Conservation (phyloP, 2,113 vertebrate genomes). For the Telmatochromis brachygnathus region DNA sequence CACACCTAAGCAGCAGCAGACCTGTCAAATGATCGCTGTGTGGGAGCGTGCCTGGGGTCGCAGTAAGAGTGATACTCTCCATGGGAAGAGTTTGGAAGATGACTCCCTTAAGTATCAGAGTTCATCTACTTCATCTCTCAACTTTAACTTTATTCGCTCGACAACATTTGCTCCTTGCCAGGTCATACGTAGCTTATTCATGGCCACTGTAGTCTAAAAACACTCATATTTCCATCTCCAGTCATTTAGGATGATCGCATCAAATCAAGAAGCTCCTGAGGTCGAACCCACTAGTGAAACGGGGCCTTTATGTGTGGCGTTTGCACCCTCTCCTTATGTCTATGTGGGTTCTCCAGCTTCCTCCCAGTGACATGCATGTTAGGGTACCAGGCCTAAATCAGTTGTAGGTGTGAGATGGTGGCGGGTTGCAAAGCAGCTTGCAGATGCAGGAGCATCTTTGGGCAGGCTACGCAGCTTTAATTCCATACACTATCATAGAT, state of each 20-base stretch:
- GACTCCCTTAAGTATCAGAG: not conserved
- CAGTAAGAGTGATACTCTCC: not conserved
- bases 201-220: not conserved
- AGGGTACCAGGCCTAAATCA: not conserved
- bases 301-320: not conserved
- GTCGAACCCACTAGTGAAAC: not conserved
- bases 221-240: not conserved
- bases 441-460: not conserved
- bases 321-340: not conserved
- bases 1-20: not conserved
- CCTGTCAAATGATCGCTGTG: not conserved
- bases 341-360: not conserved
- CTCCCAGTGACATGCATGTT: not conserved
- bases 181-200: not conserved
- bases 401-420: not conserved
- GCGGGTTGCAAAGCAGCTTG: not conserved
- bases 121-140: not conserved
- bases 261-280: not conserved
- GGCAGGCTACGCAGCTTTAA: not conserved
- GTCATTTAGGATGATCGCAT: too few species aligned
- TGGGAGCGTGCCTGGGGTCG: not conserved
- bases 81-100: not conserved
- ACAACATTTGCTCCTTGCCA: not conserved
- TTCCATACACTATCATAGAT: not conserved
- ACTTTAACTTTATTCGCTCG: not conserved